Evolutionary conservation across 2,797 vertebrate genomes (phyloP).

Genomic region (Pseudocheirus occidentalis): DNA sequence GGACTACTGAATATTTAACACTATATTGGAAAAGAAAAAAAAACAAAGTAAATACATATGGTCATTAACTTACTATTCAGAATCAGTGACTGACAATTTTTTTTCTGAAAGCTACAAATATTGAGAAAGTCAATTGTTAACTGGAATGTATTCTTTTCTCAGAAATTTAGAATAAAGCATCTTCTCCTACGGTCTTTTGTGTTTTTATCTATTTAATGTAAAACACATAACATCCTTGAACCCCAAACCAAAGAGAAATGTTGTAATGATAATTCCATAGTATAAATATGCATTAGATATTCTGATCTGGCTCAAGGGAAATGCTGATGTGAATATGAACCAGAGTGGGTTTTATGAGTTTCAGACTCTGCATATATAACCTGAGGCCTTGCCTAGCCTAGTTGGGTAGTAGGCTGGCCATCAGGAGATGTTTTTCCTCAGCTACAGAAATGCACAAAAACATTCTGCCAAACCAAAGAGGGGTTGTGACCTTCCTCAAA

Average conservation of each 20-base stretch:
- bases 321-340: not conserved
- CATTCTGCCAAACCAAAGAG: not conserved
- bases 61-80: conserved; percentile 61
- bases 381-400: not conserved
- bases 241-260: not conserved
- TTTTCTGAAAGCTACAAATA: conserved; percentile 49
- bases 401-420: not conserved
- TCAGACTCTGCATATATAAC: not conserved
- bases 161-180: conserved; percentile 35
- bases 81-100: conserved; percentile 53
- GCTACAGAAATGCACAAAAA: not conserved
- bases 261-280: not conserved
- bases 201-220: not conserved
- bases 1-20: conserved; percentile 78
- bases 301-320: not conserved
- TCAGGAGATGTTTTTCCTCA: not conserved
- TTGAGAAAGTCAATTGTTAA: conserved; percentile 62
- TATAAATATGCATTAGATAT: not conserved
- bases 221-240: not conserved
- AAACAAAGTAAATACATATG: conserved; percentile 34
- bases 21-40: conserved; percentile 58
- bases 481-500: not conserved
- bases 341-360: not conserved
- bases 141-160: conserved; percentile 57
- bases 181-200: not conserved